Evolutionary conservation across 2,797 vertebrate genomes (phyloP), one percentile per base, ranked within the genome.

Genomic region (Anisognathus igniventris): DNA sequence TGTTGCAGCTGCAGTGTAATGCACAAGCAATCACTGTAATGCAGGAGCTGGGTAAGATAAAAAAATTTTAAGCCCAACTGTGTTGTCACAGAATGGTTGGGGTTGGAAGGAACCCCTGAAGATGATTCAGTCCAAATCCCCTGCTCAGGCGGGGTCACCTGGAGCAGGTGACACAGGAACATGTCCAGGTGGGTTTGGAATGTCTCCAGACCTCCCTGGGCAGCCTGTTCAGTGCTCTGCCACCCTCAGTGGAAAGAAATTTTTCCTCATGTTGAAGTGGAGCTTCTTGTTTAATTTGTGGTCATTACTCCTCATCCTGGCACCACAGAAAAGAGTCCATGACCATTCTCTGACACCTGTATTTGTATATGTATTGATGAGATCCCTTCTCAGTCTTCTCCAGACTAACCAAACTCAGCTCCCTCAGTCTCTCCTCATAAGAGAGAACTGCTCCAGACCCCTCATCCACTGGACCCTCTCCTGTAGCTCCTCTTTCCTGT

Each of bases 1-100:
- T 99, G 93, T 93, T 99, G 80, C 99, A 99, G 97, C 98, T 99
- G 35, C 98, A 98, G 27, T 99, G 99, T 87, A 99, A 99, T 6
- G 98, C 98, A 16, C 99, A 99, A 96, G 99, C 99, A 0, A 95
- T 99, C 92, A 96, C 97, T n/a, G 68, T 86, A 25, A 90, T 99
- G 60, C 98, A 97, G 71, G 98, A 98, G 6, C 96, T 96, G 84
- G 99, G 99, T 99, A 94, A 98, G 95, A 83, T 35, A 24, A 66
- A 68, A 70, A 54, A 6, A 8, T 27, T 30, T 5, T 31, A 37
- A 57, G 7, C 30, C 31, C 9, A 35, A 28, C 2, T 8, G 12
- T 82, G 30, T 84, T 88, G 24, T 71, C 57, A 12, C 16, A 12
- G 19, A 44, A n/a, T 40, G 13, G 23, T n/a, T 90, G 54, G 23